Base-by-base conservation (phyloP, 2,797 vertebrate species). In the Alcedo quadribrachys region DNA sequence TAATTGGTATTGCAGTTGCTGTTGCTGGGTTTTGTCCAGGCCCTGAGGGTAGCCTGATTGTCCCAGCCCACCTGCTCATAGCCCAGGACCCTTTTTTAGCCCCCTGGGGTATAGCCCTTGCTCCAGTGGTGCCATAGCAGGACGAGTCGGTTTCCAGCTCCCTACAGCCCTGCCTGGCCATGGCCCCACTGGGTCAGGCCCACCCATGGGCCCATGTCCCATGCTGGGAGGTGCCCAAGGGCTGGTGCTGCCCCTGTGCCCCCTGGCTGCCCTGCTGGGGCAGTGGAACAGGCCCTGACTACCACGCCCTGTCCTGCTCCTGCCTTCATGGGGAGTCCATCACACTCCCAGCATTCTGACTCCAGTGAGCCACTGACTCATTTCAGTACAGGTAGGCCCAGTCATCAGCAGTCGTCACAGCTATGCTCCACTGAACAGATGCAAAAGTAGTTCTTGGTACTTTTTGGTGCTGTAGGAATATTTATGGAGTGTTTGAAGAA, bases 31-130 rank as follows among this genome's bases (percentile, higher is more conserved):
- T 94, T 61, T 66, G 18, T 25, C 25, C 0, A 0, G 32, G 9
- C 5, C 16, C 21, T 13, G 45, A 53, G 28, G 40, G 50, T 8
- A 32, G 2, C 43, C 57, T 58, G 43, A 30, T 30, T 77, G 50
- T 35, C 27, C 53, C 85, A 51, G 40, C 17, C 37, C 25, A 15
- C 15, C 11, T 12, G 0, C 20, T 1, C 22, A 11, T 3, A 3
- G 21, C 40, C 8, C 69, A 40, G n/a, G 13, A 22, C 6, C 16
- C 15, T 12, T 0, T 0, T 0, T 1, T 24, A 28, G 27, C 20
- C 18, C 28, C 6, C 12, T 5, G 11, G 11, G 17, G 50, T 45
- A 5, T 28, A 63, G 21, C 6, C 5, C 8, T 20, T 33, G 57
- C 15, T 45, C 5, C 6, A n/a, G 37, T 1, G 5, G 21, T 6